Percentiles rank a stretch among this genome's conserved stretches.
Evolutionary conservation across 2,888 invertebrate genomes (phyloP).

Genomic region (Tridacna crocea): DNA sequence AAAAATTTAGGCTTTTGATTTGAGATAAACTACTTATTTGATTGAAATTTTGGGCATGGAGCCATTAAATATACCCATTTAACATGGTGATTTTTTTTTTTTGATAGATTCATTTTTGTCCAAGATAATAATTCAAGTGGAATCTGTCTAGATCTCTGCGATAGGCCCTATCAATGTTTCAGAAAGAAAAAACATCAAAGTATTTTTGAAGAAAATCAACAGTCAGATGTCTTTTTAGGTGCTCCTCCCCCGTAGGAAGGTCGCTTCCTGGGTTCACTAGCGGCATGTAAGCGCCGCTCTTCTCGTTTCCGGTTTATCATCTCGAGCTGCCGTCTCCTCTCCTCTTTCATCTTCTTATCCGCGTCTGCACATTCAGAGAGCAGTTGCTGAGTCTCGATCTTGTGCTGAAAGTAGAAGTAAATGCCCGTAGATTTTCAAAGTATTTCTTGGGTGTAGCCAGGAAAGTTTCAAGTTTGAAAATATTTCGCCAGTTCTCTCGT

Average conservation of each 20-base stretch:
- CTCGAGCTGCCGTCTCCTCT: conserved; percentile 73
- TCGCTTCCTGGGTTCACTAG: conserved; percentile 35
- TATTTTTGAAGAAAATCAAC: neutral
- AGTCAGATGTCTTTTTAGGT: conserved; percentile 11
- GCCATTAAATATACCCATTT: too few species aligned
- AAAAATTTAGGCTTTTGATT: too few species aligned
- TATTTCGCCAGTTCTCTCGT: too few species aligned
- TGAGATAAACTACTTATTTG: too few species aligned
- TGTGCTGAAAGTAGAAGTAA: conserved; percentile 57
- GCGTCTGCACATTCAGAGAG: conserved; percentile 72
- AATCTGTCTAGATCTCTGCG: too few species aligned
- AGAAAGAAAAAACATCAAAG: neutral
- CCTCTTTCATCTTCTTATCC: conserved; percentile 71
- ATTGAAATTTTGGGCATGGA: too few species aligned
- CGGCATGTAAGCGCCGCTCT: conserved; percentile 60
- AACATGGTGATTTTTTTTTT: too few species aligned
- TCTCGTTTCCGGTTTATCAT: conserved; percentile 72
- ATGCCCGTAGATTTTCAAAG: neutral
- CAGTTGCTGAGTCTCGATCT: conserved; percentile 74
- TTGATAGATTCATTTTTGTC: too few species aligned
- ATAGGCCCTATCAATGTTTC: too few species aligned
- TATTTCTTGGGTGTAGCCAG: too few species aligned
- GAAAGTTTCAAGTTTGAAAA: too few species aligned
- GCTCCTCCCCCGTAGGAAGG: conserved; percentile 46
- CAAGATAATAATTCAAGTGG: too few species aligned